Evolutionary conservation across 2,113 vertebrate species (phyloP), one percentile per base, ranked within the genome.

Genomic region (Chiloscyllium plagiosum): DNA sequence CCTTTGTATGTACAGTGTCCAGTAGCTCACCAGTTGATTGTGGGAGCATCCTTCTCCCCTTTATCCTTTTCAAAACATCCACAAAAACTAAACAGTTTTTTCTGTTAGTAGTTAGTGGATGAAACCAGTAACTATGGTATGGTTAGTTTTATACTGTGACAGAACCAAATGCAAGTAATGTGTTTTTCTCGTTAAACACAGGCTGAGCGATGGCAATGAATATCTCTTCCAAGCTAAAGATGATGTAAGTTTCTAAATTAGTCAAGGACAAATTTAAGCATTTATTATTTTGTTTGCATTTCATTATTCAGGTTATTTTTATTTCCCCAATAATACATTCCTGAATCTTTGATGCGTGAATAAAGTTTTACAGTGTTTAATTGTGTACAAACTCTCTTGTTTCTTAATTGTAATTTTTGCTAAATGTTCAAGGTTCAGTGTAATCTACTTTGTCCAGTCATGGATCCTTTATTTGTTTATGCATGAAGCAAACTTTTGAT

Each of bases 151-250:
- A 56, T 26, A 22, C 70, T 89, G 13, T 47, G 66, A 92, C 42
- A 70, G 42, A 47, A 66, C 94, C 17, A 65, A n/a, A 65, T 96
- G 42, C 83, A 69, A 72, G 47, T 33, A 61, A 50, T 42, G 37
- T 80, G 24, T 96, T 85, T 76, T 96, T 95, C 72, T 96, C 96
- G 96, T 97, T 98, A 29, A 95, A 72, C 50, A n/a, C 98, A 99
- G 99, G 97, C 96, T 98, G 96, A 97, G 97, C 2, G 98, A 99
- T 96, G 99, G 99, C 97, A 99, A 99, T 7, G 99, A 99, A 97
- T 99, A 98, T 97, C 98, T 99, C 97, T 99, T 99, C 98, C 99
- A 99, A 98, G 99, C 99, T 99, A 99, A 99, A 99, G 99, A 99
- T 0, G 99, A 99, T 87, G 99, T 99, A 97, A 98, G 99, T 98